A percentile compares a stretch with the other conserved stretches of the same genome.
These are phyloP conservation scores for Sminthopsis crassicaudata DNA, from an alignment of 2,113 vertebrate genomes.

Conservation along the genomic window DNA sequence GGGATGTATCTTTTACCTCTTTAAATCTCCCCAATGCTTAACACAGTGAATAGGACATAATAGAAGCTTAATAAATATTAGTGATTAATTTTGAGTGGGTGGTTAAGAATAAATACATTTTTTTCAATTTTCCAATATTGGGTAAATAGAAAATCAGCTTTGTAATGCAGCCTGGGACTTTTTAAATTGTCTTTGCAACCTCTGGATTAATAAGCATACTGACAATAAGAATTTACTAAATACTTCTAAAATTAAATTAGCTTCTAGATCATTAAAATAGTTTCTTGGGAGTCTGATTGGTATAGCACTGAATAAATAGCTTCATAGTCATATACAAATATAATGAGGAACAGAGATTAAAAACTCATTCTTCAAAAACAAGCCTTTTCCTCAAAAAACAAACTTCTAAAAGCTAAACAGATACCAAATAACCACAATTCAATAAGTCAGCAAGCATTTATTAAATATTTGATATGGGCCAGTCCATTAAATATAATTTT, in stretches of 20 bases:
- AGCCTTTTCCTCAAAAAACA: not conserved
- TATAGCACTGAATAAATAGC: too few relatives aligned
- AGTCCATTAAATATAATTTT: not conserved
- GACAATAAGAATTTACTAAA: not conserved
- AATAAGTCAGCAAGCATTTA: not conserved
- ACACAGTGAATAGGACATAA: too few relatives aligned
- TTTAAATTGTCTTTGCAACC: not conserved
- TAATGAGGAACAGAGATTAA: not conserved
- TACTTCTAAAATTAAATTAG: not conserved
- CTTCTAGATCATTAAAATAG: too few relatives aligned
- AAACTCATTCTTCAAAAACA: not conserved
- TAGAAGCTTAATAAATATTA: too few relatives aligned
- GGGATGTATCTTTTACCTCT: too few relatives aligned
- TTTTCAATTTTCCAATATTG: too few relatives aligned
- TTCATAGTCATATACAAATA: not conserved
- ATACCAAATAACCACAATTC: not conserved
- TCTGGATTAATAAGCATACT: not conserved
- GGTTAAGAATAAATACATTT: too few relatives aligned
- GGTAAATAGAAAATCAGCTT: not conserved
- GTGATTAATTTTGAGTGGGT: too few relatives aligned
- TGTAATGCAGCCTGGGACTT: not conserved
- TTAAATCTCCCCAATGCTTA: too few relatives aligned
- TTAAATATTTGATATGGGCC: not conserved
- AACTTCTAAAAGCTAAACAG: not conserved
- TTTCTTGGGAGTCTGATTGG: too few relatives aligned